These are phyloP conservation scores for Philopedon plagiatum DNA, from an alignment of 2,888 invertebrate species.

Conservation along the genomic window DNA sequence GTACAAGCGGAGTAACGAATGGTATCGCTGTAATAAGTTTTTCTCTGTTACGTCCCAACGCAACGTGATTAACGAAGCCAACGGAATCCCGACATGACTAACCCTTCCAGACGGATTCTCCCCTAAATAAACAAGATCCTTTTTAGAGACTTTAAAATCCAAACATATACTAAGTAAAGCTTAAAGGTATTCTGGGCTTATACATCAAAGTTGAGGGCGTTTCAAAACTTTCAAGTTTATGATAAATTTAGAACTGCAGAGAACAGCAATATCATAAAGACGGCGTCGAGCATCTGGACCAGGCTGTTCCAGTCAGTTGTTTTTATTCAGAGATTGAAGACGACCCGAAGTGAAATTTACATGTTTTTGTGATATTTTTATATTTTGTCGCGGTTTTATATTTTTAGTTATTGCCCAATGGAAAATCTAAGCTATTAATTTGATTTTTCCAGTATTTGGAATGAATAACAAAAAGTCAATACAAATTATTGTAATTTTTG, in stretches of 20 bases:
- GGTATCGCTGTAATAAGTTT: too few species aligned
- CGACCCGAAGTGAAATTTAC: slow-evolving; percentile 11
- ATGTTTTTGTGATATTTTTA: slow-evolving; percentile 20
- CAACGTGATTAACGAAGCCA: too few species aligned
- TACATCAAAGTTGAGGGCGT: slow-evolving; percentile 35
- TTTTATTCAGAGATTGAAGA: slow-evolving; percentile 27
- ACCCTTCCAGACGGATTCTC: neutral
- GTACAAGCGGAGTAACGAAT: too few species aligned
- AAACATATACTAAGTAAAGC: slow-evolving; percentile 12
- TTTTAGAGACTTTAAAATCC: neutral
- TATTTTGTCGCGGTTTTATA: neutral
- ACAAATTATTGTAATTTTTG: too few species aligned
- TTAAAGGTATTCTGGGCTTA: too few species aligned
- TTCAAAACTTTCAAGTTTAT: slow-evolving; percentile 44
- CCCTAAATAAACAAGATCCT: neutral
- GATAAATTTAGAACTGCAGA: slow-evolving; percentile 42
- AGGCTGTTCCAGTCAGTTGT: slow-evolving; percentile 44
- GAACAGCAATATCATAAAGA: slow-evolving; percentile 32
- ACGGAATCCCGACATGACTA: neutral
- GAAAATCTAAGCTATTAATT: neutral
- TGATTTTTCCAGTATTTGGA: too few species aligned
- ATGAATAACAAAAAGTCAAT: too few species aligned
- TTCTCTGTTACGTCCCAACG: too few species aligned
- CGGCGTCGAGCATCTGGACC: slow-evolving; percentile 48
- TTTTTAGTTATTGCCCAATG: neutral